Percentiles rank a stretch among this genome's conserved stretches.
These are phyloP conservation scores for Melangyna quadrimaculata DNA, from an alignment of 2,888 invertebrate species.

Conservation along the genomic window DNA sequence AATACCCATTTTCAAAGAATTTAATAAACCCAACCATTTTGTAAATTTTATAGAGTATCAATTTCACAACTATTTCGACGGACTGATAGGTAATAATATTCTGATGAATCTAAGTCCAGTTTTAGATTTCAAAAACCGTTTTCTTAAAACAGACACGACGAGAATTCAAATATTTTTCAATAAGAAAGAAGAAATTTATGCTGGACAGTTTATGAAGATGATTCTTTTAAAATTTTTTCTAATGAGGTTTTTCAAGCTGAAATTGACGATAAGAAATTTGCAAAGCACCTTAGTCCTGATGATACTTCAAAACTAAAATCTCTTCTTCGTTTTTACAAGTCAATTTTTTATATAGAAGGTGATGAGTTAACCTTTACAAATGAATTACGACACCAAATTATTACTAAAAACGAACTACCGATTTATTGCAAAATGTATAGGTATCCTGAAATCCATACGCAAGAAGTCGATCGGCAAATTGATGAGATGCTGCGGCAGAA, in stretches of 20 bases:
- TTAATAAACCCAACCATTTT: neutral
- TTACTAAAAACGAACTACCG: too few species aligned
- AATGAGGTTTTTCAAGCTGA: neutral
- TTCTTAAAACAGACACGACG: neutral
- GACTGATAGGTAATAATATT: neutral
- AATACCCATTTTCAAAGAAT: neutral
- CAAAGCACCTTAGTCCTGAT: neutral
- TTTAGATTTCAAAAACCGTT: neutral
- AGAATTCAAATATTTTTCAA: neutral
- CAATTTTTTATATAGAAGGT: neutral
- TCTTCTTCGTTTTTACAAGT: neutral
- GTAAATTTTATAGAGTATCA: too few species aligned
- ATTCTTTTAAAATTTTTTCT: conserved; percentile 5
- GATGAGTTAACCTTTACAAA: neutral
- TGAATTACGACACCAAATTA: neutral
- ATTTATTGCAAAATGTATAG: conserved; percentile 46
- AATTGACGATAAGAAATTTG: conserved; percentile 6
- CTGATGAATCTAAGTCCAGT: neutral
- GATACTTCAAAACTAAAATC: too few species aligned
- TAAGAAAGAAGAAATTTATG: neutral
- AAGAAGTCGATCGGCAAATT: conserved; percentile 54
- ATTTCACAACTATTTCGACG: neutral
- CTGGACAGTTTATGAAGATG: neutral
- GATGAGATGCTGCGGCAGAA: conserved; percentile 52
- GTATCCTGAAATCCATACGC: conserved; percentile 56